These are phyloP conservation scores for Eueides isabella DNA, from an alignment of 1,140 invertebrate genomes.

Conservation along the genomic window DNA sequence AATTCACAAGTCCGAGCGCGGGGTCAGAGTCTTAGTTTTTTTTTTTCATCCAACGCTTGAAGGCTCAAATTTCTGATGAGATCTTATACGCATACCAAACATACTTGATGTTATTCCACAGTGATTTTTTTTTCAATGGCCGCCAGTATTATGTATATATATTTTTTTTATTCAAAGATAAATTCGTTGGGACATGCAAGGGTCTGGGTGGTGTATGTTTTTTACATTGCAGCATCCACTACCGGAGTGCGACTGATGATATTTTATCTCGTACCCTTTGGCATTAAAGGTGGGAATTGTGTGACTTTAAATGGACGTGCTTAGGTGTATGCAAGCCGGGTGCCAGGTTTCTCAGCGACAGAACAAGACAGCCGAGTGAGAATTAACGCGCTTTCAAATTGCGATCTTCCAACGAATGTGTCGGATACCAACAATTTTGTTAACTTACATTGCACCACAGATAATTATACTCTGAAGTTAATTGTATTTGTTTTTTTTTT, in stretches of 20 bases:
- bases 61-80: slow-evolving; percentile 77
- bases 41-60: slow-evolving; percentile 62
- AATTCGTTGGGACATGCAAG: slow-evolving; percentile 46
- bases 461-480: slow-evolving; percentile 33
- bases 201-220: slow-evolving; percentile 37
- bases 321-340: slow-evolving; percentile 34
- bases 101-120: slow-evolving; percentile 73
- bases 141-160: slow-evolving; percentile 49
- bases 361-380: slow-evolving; percentile 51
- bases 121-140: slow-evolving; percentile 60
- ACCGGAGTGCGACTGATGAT: not conserved
- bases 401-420: slow-evolving; percentile 44
- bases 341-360: slow-evolving; percentile 45
- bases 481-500: not conserved
- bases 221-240: slow-evolving; percentile 21
- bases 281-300: slow-evolving; percentile 28
- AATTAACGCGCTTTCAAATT: slow-evolving; percentile 54
- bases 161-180: slow-evolving; percentile 50
- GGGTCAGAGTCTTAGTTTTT: slow-evolving; percentile 51
- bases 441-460: slow-evolving; percentile 34
- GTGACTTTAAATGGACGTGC: not conserved
- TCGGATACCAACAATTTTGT: slow-evolving; percentile 45
- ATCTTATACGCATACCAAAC: slow-evolving; percentile 77
- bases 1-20: slow-evolving; percentile 69
- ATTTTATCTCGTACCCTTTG: slow-evolving; percentile 23